Percentiles rank a stretch among this genome's conserved stretches.
Evolutionary conservation across 2,888 invertebrate species (phyloP).

Genomic region (Helicoverpa assulta): DNA sequence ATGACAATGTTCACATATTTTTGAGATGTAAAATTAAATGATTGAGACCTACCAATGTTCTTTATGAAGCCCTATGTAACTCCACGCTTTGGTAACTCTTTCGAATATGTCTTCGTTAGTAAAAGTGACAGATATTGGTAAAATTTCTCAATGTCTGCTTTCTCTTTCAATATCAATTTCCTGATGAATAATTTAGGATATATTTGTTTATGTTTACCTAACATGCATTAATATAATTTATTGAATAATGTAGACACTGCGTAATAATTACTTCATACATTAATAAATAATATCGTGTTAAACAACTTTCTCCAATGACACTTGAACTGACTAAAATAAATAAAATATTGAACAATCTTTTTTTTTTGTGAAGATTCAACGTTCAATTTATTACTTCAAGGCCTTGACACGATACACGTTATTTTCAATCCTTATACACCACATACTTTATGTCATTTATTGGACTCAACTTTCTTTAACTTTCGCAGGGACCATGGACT

Average conservation of each 20-base stretch:
- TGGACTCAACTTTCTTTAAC: conserved; percentile 52
- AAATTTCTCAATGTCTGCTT: background rate
- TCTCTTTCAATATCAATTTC: background rate
- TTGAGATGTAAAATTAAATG: no score
- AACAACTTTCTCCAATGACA: conserved; percentile 24
- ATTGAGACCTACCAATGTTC: no score
- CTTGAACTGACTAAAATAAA: no score
- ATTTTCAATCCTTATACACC: conserved; percentile 22
- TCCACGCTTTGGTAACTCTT: no score
- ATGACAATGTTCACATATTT: background rate
- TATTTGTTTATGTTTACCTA: background rate
- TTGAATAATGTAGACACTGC: background rate
- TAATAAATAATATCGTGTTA: background rate
- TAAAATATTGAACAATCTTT: background rate
- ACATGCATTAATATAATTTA: background rate
- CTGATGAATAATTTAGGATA: background rate
- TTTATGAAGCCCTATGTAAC: no score
- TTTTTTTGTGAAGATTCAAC: background rate
- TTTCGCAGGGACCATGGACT: conserved; percentile 33
- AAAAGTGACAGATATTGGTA: no score
- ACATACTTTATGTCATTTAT: conserved; percentile 15
- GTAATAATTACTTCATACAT: background rate
- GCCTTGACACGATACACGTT: conserved; percentile 11
- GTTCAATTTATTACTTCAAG: background rate
- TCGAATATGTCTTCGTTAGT: no score